These are phyloP conservation scores for Etia nguti DNA, from an alignment of 2,113 vertebrate species.

Conservation along the genomic window DNA sequence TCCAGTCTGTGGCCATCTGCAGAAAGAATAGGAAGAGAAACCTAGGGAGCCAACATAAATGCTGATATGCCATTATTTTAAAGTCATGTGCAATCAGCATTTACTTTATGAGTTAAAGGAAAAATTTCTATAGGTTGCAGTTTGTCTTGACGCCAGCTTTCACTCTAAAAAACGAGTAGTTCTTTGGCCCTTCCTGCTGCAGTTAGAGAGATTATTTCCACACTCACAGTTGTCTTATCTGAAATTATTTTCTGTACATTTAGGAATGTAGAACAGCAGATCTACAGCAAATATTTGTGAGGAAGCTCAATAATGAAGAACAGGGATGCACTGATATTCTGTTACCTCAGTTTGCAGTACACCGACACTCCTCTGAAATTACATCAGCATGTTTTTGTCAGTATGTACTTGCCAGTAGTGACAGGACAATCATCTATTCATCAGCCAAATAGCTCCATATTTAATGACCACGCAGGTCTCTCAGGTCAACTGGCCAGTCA, in stretches of 20 bases:
- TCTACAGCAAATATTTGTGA: background rate
- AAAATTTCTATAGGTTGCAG: background rate
- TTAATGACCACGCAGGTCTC: too few relatives aligned
- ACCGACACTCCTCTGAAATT: background rate
- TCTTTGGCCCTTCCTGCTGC: background rate
- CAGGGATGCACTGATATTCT: background rate
- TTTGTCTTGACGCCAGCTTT: background rate
- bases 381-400: background rate
- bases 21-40: background rate
- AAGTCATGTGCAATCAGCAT: background rate
- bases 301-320: background rate
- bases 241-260: background rate
- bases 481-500: too few relatives aligned
- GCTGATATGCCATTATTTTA: background rate
- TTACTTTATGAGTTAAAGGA: background rate
- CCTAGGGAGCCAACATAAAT: background rate
- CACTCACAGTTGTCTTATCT: background rate
- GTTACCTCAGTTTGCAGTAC: background rate
- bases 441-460: background rate
- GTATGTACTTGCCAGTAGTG: background rate
- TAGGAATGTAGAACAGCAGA: background rate
- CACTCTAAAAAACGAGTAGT: background rate
- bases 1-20: background rate
- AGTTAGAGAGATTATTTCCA: background rate
- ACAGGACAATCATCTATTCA: background rate